Evolutionary conservation across 2,113 vertebrate genomes (phyloP).

Genomic region (Neolamprologus kungweensis): DNA sequence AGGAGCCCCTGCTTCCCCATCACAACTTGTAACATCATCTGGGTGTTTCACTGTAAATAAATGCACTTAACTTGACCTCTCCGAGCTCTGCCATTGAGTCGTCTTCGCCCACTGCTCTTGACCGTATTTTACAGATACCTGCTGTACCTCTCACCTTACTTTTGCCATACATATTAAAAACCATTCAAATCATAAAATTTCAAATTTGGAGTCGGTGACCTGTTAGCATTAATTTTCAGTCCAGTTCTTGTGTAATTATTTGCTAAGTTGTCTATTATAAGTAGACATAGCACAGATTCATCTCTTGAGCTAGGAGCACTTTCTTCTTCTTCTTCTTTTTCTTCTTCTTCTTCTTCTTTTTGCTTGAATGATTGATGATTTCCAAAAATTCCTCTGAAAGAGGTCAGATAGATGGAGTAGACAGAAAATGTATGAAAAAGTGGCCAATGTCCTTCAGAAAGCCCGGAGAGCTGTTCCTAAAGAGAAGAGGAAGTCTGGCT

Average conservation of each 20-base stretch:
- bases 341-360: not conserved
- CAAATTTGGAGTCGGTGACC: not conserved
- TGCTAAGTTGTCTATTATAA: not conserved
- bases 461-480: not conserved
- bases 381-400: not conserved
- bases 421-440: not conserved
- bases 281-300: not conserved
- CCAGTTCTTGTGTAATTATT: not conserved
- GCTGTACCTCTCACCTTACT: not conserved
- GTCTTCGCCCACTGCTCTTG: not conserved
- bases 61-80: not conserved
- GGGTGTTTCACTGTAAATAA: not conserved
- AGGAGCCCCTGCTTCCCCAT: not conserved
- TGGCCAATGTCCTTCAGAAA: not conserved
- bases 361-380: not conserved
- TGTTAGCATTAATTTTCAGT: not conserved
- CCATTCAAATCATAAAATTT: not conserved
- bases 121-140: not conserved
- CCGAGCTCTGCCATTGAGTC: not conserved
- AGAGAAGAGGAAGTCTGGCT: not conserved
- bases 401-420: not conserved
- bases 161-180: not conserved
- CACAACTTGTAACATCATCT: not conserved
- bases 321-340: rapidly evolving
- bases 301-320: not conserved